These are phyloP conservation scores for Diplosoma virens DNA, from an alignment of 23 tunicate species.

Conservation along the genomic window DNA sequence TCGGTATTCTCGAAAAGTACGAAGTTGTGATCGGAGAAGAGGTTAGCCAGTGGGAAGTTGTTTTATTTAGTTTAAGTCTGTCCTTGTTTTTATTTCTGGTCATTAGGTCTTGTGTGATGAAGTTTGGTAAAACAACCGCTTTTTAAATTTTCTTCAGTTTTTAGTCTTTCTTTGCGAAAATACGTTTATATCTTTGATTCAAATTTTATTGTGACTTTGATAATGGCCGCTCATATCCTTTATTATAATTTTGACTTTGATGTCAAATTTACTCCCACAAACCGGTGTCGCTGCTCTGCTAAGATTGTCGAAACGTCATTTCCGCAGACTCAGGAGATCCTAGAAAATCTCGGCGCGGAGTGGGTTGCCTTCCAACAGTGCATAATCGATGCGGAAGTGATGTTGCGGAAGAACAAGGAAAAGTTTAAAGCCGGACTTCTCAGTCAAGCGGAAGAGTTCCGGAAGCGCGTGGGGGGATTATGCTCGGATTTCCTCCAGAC, in stretches of 20 bases:
- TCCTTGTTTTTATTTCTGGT: too few relatives aligned
- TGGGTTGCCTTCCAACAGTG: constrained; percentile 86
- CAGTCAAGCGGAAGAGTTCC: constrained; percentile 92
- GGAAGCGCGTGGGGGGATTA: constrained; percentile 69
- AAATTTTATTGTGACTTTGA: too few relatives aligned
- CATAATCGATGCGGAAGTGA: constrained; percentile 74
- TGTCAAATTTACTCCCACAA: too few relatives aligned
- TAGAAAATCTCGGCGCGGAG: constrained; percentile 70
- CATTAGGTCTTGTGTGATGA: too few relatives aligned
- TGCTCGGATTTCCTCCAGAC: constrained; percentile 73
- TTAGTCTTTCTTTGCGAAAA: too few relatives aligned
- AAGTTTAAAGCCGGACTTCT: constrained; percentile 87
- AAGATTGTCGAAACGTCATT: neutral
- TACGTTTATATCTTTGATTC: too few relatives aligned
- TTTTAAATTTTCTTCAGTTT: too few relatives aligned
- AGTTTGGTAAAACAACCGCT: too few relatives aligned
- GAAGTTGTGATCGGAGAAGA: constrained; percentile 84
- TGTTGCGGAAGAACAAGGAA: constrained; percentile 91
- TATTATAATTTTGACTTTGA: too few relatives aligned
- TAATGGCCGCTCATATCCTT: too few relatives aligned
- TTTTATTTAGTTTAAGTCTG: neutral
- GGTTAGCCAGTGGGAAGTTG: constrained; percentile 8
- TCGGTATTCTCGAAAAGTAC: constrained; percentile 88
- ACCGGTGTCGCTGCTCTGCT: too few relatives aligned
- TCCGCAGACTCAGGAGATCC: constrained; percentile 43